phyloP scores from a whole-genome alignment of 2,113 vertebrate species.

The Pterophyllum scalare region DNA sequence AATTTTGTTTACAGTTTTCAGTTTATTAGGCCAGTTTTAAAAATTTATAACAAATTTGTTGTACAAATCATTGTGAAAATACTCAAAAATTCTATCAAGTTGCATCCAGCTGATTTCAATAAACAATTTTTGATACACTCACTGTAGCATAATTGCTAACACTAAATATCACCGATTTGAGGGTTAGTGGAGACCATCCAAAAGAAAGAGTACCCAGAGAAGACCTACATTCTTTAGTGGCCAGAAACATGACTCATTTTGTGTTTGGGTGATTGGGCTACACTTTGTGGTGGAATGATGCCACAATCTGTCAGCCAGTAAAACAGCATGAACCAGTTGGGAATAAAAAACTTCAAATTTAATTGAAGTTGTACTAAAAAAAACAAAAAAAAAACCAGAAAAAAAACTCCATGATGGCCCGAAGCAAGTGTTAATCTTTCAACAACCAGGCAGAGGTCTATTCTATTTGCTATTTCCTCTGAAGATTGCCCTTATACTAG shows the following conservation, averaged over 20 bases:
- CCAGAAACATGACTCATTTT: not conserved
- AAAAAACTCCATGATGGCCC: not conserved
- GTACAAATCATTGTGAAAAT: not conserved
- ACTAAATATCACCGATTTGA: not conserved
- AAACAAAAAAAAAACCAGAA: not conserved
- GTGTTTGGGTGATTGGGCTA: not conserved
- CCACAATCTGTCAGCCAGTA: not conserved
- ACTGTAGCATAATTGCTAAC: not conserved
- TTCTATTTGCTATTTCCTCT: slow-evolving; percentile 10
- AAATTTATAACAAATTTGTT: not conserved
- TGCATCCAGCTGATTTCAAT: not conserved
- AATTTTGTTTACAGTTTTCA: not conserved
- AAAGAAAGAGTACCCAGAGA: not conserved
- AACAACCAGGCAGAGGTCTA: not conserved
- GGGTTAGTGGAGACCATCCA: not conserved
- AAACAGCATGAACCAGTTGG: not conserved
- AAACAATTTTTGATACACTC: not conserved
- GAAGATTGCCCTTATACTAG: not conserved
- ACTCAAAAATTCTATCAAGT: not conserved
- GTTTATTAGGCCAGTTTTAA: not conserved
- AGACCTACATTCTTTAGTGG: not conserved
- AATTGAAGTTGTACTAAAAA: not conserved
- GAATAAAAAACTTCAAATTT: not conserved
- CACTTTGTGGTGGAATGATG: not conserved
- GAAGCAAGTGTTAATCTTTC: not conserved